Evolutionary conservation across 2,113 vertebrate species (phyloP), one percentile per base, ranked within the genome.

Genomic region (Oryzias curvinotus): DNA sequence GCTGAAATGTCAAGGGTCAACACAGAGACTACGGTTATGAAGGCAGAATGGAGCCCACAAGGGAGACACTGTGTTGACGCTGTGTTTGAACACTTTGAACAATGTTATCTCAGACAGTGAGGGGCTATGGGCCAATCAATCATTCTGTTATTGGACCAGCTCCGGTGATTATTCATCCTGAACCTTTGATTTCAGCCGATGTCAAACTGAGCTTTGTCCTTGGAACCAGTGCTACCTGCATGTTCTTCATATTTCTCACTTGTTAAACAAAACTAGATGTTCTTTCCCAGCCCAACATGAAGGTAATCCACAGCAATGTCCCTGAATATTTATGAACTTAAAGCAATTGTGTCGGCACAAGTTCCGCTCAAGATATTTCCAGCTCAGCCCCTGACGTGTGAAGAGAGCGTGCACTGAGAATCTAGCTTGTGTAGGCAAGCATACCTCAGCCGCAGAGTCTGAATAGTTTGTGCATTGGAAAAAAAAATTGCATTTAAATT

Each of bases 91-190:
- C 78, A 85, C 87, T 88, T 87, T 90, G 83, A 89, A 87, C 85
- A 75, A 62, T 90, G 86, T 90, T 90, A 87, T 90, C 87, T 82
- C 83, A 90, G 87, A 88, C 86, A 75, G 79, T 78, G 63, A 51
- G 69, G 21, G 73, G 62, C 62, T 82, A 46, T 62, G 75, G 54
- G 57, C 75, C 67, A 82, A 89, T 90, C 86, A 84, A 88, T 90
- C 89, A 89, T 85, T 79, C 42, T 85, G 86, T 85, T 87, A 88
- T 87, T 89, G 84, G 73, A 59, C 41, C 76, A 68, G 73, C 56
- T 48, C 28, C 2, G 68, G 85, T 85, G 59, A 88, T 89, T 85
- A 87, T 76, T 89, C 87, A 90, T 85, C 63, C 66, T 18, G 62
- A 60, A 81, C 81, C 85, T 87, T 85, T 88, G 81, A 87, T 88